Percentiles rank a stretch among this genome's conserved stretches.
Conservation (phyloP, 2,888 invertebrate genomes). For the Tortrix viridana region DNA sequence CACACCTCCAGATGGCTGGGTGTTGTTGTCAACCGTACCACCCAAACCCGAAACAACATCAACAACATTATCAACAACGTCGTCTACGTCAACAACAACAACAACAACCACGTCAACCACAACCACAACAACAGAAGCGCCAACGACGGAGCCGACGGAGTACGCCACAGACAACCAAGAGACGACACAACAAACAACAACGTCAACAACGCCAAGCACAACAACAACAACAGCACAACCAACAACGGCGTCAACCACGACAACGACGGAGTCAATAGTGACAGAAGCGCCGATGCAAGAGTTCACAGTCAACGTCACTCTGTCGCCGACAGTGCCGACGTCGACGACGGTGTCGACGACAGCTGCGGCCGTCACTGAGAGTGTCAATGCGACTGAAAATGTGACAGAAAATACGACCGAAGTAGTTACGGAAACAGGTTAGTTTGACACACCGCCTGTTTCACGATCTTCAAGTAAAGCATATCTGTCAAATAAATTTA, state of each 20-base stretch:
- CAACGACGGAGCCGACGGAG: constrained; percentile 20
- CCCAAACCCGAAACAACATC: constrained; percentile 63
- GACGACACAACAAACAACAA: constrained; percentile 45
- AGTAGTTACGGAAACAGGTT: constrained; percentile 27
- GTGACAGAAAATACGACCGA: constrained; percentile 16
- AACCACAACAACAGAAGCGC: constrained; percentile 37
- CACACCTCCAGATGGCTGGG: constrained; percentile 87
- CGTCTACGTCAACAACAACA: constrained; percentile 49
- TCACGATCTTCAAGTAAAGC: too few relatives aligned
- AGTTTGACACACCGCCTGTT: too few relatives aligned
- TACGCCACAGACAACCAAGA: constrained; percentile 9
- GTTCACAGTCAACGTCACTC: constrained; percentile 71
- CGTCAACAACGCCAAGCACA: constrained; percentile 43
- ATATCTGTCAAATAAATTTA: too few relatives aligned
- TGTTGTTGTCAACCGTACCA: constrained; percentile 75
- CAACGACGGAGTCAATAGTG: constrained; percentile 24
- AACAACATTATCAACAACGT: constrained; percentile 44
- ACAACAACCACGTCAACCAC: constrained; percentile 42
- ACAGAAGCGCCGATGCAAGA: constrained; percentile 53
- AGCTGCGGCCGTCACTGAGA: constrained; percentile 30
- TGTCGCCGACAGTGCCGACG: constrained; percentile 47
- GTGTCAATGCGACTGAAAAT: constrained; percentile 14
- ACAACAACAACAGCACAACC: constrained; percentile 45
- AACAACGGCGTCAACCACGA: constrained; percentile 39
- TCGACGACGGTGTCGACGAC: constrained; percentile 18